These are phyloP conservation scores for Hipposideros armiger DNA, from an alignment of 2,113 vertebrate genomes.

Conservation along the genomic window DNA sequence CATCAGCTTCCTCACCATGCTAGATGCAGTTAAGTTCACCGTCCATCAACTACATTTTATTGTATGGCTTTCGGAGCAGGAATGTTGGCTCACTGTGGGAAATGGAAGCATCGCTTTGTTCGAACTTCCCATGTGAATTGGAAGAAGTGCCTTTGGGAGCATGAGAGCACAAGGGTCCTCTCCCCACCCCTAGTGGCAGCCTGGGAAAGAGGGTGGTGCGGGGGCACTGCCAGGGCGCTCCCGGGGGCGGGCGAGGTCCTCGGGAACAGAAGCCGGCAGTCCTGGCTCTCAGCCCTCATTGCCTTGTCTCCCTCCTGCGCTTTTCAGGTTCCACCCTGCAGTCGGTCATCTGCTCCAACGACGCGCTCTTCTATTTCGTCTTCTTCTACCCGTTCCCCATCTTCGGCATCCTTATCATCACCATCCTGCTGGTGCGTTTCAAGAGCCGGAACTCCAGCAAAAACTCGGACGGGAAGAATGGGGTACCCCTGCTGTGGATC, in stretches of 20 bases:
- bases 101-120: neutral
- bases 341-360: slow-evolving; percentile 96
- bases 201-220: too few species aligned
- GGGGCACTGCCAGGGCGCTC: too few species aligned
- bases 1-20: neutral
- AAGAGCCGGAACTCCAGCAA: slow-evolving; percentile 95
- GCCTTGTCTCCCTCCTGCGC: neutral
- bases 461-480: slow-evolving; percentile 97
- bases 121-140: neutral
- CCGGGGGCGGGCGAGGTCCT: neutral
- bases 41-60: neutral
- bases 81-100: neutral
- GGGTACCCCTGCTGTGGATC: slow-evolving; percentile 98
- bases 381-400: slow-evolving; percentile 99
- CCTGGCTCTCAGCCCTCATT: neutral
- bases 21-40: neutral
- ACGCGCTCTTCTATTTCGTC: slow-evolving; percentile 98
- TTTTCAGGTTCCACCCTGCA: slow-evolving; percentile 93
- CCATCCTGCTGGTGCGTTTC: slow-evolving; percentile 96
- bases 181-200: too few species aligned
- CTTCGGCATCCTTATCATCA: slow-evolving; percentile 97
- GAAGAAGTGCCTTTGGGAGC: neutral
- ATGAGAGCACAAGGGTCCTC: too few species aligned
- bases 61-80: neutral
- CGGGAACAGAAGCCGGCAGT: neutral